Evolutionary conservation across 1,140 invertebrate genomes (phyloP).

Genomic region (Leptoteleia sp.): DNA sequence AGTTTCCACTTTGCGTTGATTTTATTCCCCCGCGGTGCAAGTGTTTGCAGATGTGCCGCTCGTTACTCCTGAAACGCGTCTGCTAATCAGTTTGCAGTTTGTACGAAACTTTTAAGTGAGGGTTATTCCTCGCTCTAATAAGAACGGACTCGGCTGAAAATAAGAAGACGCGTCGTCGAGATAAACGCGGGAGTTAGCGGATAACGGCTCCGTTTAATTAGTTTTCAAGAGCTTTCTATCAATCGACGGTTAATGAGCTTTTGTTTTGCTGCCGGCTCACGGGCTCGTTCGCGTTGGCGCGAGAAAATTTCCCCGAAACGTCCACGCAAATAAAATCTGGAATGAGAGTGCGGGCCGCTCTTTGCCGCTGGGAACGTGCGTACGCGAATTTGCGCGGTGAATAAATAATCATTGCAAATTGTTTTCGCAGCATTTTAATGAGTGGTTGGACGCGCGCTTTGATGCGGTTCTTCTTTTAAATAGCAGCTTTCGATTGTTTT

Average conservation of each 20-base stretch:
- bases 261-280: conserved; percentile 2
- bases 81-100: conserved; percentile 61
- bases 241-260: conserved; percentile 41
- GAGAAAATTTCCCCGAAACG: too few species aligned
- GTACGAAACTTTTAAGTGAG: conserved; percentile 60
- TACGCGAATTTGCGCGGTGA: neutral
- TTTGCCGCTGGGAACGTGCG: neutral
- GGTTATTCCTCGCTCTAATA: conserved; percentile 44
- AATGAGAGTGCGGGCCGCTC: too few species aligned
- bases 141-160: conserved; percentile 34
- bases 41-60: conserved; percentile 60
- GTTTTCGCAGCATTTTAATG: conserved; percentile 32
- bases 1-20: conserved; percentile 63
- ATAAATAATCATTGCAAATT: conserved; percentile 33
- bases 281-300: neutral
- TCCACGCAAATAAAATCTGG: too few species aligned
- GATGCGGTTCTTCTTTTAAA: conserved; percentile 16
- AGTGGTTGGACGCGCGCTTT: conserved; percentile 12
- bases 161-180: conserved; percentile 41
- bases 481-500: conserved; percentile 7
- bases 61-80: conserved; percentile 59
- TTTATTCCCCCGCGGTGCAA: conserved; percentile 46
- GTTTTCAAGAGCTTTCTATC: conserved; percentile 51
- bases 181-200: conserved; percentile 29
- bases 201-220: conserved; percentile 56